phyloP scores from a whole-genome alignment of 2,797 vertebrate species.

The Danio jaintianensis region DNA sequence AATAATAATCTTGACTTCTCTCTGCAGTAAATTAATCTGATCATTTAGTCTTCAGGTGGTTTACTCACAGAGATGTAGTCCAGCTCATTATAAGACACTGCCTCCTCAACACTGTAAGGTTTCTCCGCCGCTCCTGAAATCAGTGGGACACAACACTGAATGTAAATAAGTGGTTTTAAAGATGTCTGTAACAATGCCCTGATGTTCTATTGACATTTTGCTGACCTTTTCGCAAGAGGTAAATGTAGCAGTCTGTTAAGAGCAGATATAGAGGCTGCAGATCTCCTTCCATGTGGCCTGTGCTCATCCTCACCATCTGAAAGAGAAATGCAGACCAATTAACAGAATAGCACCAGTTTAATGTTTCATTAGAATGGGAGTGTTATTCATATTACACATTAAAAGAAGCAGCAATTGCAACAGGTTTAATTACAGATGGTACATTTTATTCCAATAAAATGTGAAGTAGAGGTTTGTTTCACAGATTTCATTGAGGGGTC shows the following conservation, averaged over 20 bases:
- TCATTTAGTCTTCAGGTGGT: not conserved
- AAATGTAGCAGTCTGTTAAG: conserved; percentile 94
- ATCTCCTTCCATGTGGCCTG: conserved; percentile 97
- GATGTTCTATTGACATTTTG: not conserved
- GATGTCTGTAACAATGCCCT: not conserved
- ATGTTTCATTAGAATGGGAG: not conserved
- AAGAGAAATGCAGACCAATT: conserved; percentile 40
- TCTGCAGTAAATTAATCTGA: conserved; percentile 12
- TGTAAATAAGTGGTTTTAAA: not conserved
- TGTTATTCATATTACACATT: not conserved
- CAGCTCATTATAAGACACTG: conserved; percentile 93
- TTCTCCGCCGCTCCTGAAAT: conserved; percentile 94
- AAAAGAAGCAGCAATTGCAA: not conserved
- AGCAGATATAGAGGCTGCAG: conserved; percentile 93
- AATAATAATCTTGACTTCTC: not conserved
- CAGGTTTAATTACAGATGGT: not conserved
- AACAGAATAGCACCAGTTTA: not conserved
- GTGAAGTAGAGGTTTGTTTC: not conserved
- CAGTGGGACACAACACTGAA: conserved; percentile 11
- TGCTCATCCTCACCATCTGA: conserved; percentile 97
- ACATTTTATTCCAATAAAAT: not conserved
- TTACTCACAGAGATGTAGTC: conserved; percentile 94
- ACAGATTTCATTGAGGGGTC: not conserved
- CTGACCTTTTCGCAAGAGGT: conserved; percentile 94
- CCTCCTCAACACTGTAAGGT: conserved; percentile 95